Base-by-base conservation (phyloP, 2,797 vertebrate genomes). In the Acanthopagrus latus region DNA sequence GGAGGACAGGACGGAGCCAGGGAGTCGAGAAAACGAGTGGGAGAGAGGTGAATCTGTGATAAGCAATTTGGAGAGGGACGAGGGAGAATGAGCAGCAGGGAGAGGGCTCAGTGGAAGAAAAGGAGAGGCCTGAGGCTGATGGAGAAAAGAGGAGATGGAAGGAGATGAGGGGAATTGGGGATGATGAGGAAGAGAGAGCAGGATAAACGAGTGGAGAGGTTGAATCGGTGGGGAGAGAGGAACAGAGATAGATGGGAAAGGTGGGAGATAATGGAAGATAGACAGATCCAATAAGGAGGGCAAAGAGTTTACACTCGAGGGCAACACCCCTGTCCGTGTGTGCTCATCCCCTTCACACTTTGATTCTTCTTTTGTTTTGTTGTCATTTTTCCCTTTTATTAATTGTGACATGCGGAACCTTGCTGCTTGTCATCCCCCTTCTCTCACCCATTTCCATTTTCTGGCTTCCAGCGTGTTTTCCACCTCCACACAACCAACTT, bases 41-140 rank as follows among this genome's bases (percentile, higher is more conserved):
- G 80, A 78, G 60, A 72, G 72, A 79, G 70, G 56, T 79, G 63
- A 80, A 86, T 65, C 76, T 72, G 74, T 51, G 72, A 80, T 77
- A 75, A 79, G 80, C 43, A 27, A 59, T 60, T 78, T 54, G 54
- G 47, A 71, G 65, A 64, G 10, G 8, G 43, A 66, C 33, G 63
- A 86, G 64, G 64, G 5, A 47, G 64, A 63, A 55, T 20, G 25
- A 46, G 56, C 7, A 12, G 65, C 63, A 33, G 56, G 57, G 70
- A 67, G 46, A 18, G 11, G 43, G 48, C 29, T n/a, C 6, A 57
- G 44, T 71, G 23, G 71, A 60, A 63, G 60, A 33, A 67, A 47
- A 25, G 50, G 18, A 18, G 14, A 71, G 21, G 71, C 16, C 69
- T 6, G 27, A 71, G 80, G 70, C 63, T 67, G 75, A 80, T 10